Conservation (phyloP, 2,113 vertebrate species). For the Aspidoscelis tigris region DNA sequence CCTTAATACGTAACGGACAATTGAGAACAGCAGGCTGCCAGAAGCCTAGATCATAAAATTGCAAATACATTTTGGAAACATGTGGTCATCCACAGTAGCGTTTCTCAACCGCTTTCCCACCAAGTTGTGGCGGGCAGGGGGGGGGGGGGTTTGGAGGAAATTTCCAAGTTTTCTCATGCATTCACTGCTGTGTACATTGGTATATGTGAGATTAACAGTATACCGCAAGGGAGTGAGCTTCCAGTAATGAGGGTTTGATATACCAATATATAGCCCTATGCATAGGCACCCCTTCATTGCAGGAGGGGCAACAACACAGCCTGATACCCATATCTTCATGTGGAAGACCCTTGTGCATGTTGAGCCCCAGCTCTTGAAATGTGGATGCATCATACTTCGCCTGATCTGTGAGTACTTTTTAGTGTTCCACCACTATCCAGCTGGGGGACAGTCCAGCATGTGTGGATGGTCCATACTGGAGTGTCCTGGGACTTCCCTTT, state of each 20-base stretch:
- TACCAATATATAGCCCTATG: too few relatives aligned
- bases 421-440: too few relatives aligned
- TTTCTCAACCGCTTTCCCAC: conserved; percentile 46
- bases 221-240: neutral
- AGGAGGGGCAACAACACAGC: too few relatives aligned
- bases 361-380: too few relatives aligned
- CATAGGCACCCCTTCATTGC: neutral
- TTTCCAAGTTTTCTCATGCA: neutral
- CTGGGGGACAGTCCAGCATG: too few relatives aligned
- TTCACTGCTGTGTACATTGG: neutral
- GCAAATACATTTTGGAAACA: conserved; percentile 76
- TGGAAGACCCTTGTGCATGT: too few relatives aligned
- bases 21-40: conserved; percentile 79
- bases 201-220: neutral
- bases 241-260: neutral
- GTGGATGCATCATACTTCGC: too few relatives aligned
- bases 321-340: too few relatives aligned
- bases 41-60: conserved; percentile 72
- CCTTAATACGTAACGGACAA: conserved; percentile 81
- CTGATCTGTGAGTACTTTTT: too few relatives aligned
- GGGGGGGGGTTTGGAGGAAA: conserved; percentile 7
- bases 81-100: conserved; percentile 34
- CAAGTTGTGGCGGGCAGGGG: conserved; percentile 28
- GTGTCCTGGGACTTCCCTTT: too few relatives aligned
- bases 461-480: too few relatives aligned